These are phyloP conservation scores for Tonatia bakeri DNA, from an alignment of 2,113 vertebrate genomes.

Conservation along the genomic window DNA sequence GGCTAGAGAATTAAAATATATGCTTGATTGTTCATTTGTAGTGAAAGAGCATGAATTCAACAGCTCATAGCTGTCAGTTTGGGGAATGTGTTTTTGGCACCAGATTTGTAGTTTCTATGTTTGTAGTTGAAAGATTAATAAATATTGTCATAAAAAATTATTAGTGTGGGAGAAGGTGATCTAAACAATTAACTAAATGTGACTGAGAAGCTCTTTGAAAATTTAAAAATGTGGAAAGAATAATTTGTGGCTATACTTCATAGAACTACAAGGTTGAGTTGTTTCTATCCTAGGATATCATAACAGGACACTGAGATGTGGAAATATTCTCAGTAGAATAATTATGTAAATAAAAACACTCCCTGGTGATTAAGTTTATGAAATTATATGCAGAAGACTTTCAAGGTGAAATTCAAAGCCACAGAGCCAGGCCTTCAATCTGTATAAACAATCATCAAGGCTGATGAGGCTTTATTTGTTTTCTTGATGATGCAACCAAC, in stretches of 20 bases:
- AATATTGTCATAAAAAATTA: constrained; percentile 40
- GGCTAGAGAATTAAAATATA: neutral
- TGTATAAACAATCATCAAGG: neutral
- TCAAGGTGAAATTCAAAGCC: constrained; percentile 35
- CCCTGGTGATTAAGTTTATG: constrained; percentile 27
- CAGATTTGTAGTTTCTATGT: neutral
- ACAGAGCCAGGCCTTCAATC: neutral
- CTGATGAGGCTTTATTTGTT: neutral
- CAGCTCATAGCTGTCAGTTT: neutral
- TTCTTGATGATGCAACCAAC: neutral
- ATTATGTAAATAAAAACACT: constrained; percentile 60
- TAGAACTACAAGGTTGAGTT: constrained; percentile 1
- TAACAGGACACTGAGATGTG: constrained; percentile 19
- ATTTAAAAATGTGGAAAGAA: constrained; percentile 43
- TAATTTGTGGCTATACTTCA: constrained; percentile 4
- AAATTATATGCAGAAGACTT: constrained; percentile 10
- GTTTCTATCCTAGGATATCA: constrained; percentile 21
- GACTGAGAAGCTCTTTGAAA: constrained; percentile 40
- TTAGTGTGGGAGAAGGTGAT: constrained; percentile 46
- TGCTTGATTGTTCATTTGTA: constrained; percentile 31
- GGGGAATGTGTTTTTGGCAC: constrained; percentile 13
- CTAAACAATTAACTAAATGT: constrained; percentile 62
- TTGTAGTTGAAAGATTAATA: constrained; percentile 48
- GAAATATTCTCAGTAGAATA: constrained; percentile 8
- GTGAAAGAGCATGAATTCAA: neutral